Conservation (phyloP, 2,888 invertebrate genomes). For the Metalampra italica region DNA sequence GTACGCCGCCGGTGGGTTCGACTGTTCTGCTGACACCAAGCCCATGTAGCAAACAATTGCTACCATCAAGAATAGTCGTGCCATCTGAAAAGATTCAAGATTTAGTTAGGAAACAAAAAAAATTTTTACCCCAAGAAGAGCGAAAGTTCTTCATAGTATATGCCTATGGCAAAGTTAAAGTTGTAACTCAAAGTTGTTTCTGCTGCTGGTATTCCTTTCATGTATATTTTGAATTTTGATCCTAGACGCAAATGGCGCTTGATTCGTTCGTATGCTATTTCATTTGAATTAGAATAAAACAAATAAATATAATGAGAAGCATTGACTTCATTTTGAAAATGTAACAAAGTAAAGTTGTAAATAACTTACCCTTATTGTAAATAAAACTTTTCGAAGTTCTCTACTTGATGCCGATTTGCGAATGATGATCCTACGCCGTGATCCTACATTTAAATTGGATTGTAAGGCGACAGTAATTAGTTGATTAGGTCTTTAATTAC, state of each 20-base stretch:
- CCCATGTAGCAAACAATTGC: conserved; percentile 13
- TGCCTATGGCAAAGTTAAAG: no score
- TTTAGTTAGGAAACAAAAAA: neutral
- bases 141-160: no score
- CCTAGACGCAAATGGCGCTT: no score
- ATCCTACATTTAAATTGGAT: neutral
- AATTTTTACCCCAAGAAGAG: neutral
- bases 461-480: neutral
- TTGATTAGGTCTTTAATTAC: neutral
- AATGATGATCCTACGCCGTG: neutral
- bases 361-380: neutral
- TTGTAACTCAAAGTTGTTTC: no score
- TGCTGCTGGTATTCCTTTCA: no score
- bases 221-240: no score
- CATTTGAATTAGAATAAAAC: no score
- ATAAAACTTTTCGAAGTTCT: neutral
- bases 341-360: neutral
- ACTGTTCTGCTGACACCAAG: conserved; percentile 13
- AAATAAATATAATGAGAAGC: no score
- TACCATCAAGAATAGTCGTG: conserved; percentile 7
- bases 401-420: neutral
- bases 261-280: no score
- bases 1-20: conserved; percentile 14
- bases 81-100: conserved; percentile 18
- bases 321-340: no score